phyloP scores from a whole-genome alignment of 2,888 invertebrate genomes.

The Hydropsyche betteni region DNA sequence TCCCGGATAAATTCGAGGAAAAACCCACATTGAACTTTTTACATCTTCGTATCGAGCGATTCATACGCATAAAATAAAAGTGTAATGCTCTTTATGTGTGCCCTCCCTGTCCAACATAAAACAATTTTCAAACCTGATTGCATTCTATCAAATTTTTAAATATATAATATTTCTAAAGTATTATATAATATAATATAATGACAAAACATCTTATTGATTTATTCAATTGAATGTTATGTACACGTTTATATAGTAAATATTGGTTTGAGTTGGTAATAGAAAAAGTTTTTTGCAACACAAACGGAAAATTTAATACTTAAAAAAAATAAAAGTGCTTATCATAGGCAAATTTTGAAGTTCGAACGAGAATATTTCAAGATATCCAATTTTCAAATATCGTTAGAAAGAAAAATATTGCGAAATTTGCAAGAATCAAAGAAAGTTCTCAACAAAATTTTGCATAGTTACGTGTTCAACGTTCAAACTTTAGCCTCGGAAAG shows the following conservation, averaged over 20 bases:
- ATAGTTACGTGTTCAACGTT: neutral
- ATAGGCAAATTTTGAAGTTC: conserved; percentile 4
- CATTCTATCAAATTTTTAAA: too few relatives aligned
- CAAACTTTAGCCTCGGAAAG: neutral
- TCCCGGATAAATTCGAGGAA: conserved; percentile 19
- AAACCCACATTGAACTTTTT: conserved; percentile 32
- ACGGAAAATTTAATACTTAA: too few relatives aligned
- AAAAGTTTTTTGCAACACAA: too few relatives aligned
- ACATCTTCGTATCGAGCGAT: conserved; percentile 21
- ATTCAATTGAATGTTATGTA: too few relatives aligned
- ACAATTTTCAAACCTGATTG: too few relatives aligned
- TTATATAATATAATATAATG: too few relatives aligned
- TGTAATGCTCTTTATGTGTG: too few relatives aligned
- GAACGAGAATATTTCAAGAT: neutral
- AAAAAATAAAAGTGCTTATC: neutral
- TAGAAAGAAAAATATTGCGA: conserved; percentile 17
- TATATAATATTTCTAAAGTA: too few relatives aligned
- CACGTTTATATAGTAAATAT: too few relatives aligned
- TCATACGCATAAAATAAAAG: conserved; percentile 1
- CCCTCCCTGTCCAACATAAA: too few relatives aligned
- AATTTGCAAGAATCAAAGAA: conserved; percentile 11
- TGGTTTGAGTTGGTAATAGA: too few relatives aligned
- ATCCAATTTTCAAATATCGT: neutral
- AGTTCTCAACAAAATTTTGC: conserved; percentile 14
- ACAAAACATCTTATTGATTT: too few relatives aligned